phyloP scores from a whole-genome alignment of 2,113 vertebrate species.

The Caracal caracal region DNA sequence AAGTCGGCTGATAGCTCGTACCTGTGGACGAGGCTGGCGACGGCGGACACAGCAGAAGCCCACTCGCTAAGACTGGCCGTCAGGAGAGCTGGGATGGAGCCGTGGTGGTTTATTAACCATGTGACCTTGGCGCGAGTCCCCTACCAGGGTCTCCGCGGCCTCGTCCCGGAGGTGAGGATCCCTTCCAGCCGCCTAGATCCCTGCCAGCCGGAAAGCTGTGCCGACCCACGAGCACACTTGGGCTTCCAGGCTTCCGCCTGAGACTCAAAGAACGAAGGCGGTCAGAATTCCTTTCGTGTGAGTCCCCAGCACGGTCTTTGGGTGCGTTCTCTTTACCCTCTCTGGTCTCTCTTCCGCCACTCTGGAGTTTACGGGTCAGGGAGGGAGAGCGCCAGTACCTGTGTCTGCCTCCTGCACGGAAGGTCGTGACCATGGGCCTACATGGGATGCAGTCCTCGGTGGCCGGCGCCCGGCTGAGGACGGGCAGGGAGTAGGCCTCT shows the following conservation, averaged over 20 bases:
- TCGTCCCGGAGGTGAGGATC: background rate
- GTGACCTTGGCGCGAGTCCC: background rate
- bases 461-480: accelerated
- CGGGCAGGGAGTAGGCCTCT: background rate
- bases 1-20: background rate
- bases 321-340: background rate
- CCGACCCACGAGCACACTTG: accelerated
- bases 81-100: background rate
- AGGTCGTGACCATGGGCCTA: background rate
- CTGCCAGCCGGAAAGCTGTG: too few relatives aligned
- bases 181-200: too few relatives aligned
- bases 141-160: background rate
- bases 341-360: background rate
- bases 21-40: background rate
- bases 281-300: background rate
- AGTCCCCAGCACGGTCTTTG: background rate
- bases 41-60: background rate
- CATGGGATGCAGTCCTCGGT: background rate
- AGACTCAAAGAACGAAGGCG: background rate
- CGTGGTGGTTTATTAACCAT: background rate
- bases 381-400: accelerated
- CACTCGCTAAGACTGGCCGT: background rate
- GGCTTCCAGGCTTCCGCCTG: background rate
- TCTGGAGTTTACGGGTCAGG: background rate
- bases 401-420: background rate